phyloP scores from a whole-genome alignment of 1,140 invertebrate genomes.

The Drosophila aff. region DNA sequence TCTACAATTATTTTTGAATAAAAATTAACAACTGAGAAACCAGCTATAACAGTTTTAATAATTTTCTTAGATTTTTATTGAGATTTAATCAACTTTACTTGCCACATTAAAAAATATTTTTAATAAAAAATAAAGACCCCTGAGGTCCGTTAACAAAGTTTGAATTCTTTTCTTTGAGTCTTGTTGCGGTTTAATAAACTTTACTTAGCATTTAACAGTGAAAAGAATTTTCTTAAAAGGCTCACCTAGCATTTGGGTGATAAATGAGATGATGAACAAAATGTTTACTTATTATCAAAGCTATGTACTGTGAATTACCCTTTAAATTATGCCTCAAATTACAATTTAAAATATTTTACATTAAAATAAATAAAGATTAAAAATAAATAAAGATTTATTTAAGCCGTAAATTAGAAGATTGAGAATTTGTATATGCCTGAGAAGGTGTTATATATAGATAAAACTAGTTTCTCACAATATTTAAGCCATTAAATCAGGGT shows the following conservation, averaged over 20 bases:
- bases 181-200: background rate
- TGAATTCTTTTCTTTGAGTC: background rate
- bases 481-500: background rate
- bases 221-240: background rate
- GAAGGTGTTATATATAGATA: background rate
- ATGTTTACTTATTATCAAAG: background rate
- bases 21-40: too few species aligned
- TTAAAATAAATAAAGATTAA: background rate
- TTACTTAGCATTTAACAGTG: background rate
- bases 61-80: too few species aligned
- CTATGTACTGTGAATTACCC: background rate
- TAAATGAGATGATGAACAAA: slow-evolving; percentile 3
- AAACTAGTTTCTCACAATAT: background rate
- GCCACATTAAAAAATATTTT: background rate
- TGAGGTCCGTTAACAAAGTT: too few species aligned
- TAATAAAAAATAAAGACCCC: background rate
- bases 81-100: too few species aligned
- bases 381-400: background rate
- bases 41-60: too few species aligned
- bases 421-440: background rate
- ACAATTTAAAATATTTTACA: background rate
- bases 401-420: background rate
- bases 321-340: background rate
- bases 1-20: too few species aligned
- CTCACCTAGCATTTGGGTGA: slow-evolving; percentile 1